Percentiles rank a stretch among this genome's conserved stretches.
Conservation (phyloP, 2,113 vertebrate genomes). For the Brienomyrus longianalis region DNA sequence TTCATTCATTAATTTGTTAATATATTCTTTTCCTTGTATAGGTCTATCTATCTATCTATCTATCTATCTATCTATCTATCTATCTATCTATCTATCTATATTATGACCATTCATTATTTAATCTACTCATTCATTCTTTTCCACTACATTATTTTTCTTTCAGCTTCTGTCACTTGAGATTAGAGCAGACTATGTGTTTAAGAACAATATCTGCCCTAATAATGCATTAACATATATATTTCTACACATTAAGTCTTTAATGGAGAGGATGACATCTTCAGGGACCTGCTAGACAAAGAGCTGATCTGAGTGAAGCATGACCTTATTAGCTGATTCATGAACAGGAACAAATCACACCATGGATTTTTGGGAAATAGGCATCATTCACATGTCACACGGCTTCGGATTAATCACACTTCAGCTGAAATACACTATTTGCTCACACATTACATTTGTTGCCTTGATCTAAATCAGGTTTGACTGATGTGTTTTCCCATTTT, state of each 20-base stretch:
- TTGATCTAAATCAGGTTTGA: background rate
- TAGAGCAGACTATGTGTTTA: background rate
- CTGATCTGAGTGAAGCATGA: background rate
- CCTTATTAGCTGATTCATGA: background rate
- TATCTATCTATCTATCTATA: background rate
- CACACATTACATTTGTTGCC: background rate
- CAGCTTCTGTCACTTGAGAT: constrained; percentile 17
- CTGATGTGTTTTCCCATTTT: background rate
- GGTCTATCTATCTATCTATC: background rate
- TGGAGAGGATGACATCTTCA: background rate
- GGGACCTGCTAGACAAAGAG: background rate
- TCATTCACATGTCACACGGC: background rate
- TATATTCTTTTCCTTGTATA: background rate
- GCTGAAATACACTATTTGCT: background rate
- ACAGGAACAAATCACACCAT: background rate
- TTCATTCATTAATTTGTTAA: background rate
- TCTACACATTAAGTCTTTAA: background rate
- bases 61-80: background rate
- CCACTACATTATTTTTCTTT: constrained; percentile 4
- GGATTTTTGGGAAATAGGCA: background rate
- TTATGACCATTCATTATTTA: background rate
- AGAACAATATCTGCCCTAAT: background rate
- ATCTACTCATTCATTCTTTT: background rate
- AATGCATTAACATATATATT: background rate
- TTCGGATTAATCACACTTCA: background rate